Percentiles rank a stretch among this genome's conserved stretches.
phyloP scores from a whole-genome alignment of 2,113 vertebrate genomes.

The Gavia stellata region DNA sequence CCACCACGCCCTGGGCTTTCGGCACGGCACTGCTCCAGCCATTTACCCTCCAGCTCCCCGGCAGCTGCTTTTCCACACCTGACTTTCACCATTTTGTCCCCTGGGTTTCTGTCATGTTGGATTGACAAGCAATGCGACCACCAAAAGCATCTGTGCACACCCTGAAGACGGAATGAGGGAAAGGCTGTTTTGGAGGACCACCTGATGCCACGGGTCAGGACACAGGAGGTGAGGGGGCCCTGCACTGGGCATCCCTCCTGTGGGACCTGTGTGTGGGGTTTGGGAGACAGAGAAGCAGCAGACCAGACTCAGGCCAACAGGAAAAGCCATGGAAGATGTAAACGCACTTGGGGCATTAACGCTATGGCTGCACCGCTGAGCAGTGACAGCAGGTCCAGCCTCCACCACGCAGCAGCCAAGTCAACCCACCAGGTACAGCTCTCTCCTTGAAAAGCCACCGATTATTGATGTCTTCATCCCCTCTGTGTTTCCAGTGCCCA shows the following conservation, averaged over 20 bases:
- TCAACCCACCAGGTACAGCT: not conserved
- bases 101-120: not conserved
- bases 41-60: not conserved
- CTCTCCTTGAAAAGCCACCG: not conserved
- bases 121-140: not conserved
- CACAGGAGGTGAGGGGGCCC: not conserved
- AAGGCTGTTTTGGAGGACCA: not conserved
- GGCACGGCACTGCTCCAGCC: rapidly evolving
- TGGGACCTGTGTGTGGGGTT: not conserved
- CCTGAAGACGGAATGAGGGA: not conserved
- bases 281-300: not conserved
- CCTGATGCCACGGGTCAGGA: rapidly evolving
- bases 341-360: not conserved
- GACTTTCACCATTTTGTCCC: not conserved
- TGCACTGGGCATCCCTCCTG: not conserved
- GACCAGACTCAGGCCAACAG: not conserved
- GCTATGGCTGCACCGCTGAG: not conserved
- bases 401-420: not conserved
- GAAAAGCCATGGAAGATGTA: not conserved
- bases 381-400: not conserved
- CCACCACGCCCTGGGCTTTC: not conserved
- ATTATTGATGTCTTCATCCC: rapidly evolving
- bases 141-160: not conserved
- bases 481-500: not conserved
- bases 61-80: not conserved